Conservation (phyloP, 2,797 vertebrate genomes). For the Mergus octosetaceus region DNA sequence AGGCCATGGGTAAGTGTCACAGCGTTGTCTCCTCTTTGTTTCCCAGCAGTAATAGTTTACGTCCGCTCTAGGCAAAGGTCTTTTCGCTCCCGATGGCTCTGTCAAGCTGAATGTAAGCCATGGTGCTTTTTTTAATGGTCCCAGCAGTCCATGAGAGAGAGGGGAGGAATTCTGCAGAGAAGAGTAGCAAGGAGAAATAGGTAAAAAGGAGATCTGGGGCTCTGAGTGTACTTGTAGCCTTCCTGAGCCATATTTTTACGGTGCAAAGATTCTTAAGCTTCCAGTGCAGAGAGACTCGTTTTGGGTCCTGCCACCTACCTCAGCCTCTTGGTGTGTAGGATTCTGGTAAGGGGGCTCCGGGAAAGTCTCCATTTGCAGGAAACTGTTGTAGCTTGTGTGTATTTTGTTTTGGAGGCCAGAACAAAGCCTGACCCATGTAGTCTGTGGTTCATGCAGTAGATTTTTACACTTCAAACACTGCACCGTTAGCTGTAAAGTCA, state of each 20-base stretch:
- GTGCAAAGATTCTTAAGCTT: background rate
- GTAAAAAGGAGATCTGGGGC: background rate
- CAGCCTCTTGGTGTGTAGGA: background rate
- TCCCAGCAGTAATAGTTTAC: background rate
- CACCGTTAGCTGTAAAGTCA: background rate
- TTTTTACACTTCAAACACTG: background rate
- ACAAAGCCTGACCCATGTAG: accelerated
- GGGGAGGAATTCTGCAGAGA: background rate
- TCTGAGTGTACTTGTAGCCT: background rate
- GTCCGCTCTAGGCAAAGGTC: background rate
- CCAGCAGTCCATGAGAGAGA: background rate
- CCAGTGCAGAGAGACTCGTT: background rate
- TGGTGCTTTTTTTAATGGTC: background rate
- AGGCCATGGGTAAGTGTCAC: constrained; percentile 90
- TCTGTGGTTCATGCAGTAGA: background rate
- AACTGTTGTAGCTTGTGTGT: background rate
- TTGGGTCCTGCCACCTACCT: background rate
- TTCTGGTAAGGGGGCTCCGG: background rate
- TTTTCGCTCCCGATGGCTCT: background rate
- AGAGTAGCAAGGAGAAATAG: background rate
- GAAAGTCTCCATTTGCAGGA: background rate
- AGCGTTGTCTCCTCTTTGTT: background rate
- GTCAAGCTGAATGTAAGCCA: background rate
- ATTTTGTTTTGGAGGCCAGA: background rate
- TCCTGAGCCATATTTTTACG: background rate